phyloP scores from a whole-genome alignment of 2,888 invertebrate species.

The Drosophila prolongata region DNA sequence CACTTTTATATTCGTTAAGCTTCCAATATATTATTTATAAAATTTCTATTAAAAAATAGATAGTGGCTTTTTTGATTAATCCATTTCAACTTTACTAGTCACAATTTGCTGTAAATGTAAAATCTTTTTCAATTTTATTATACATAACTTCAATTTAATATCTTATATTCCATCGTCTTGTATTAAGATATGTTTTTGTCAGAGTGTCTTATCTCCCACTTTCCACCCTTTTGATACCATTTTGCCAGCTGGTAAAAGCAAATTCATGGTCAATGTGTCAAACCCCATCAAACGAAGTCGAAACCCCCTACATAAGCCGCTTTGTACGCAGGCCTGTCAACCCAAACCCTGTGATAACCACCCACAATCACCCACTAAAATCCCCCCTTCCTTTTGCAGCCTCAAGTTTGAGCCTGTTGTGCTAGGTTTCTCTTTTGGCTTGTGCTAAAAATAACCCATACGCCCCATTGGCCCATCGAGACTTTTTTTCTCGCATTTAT shows the following conservation, averaged over 20 bases:
- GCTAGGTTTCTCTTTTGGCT: slow-evolving; percentile 60
- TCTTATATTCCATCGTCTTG: too few species aligned
- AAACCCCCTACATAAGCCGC: slow-evolving; percentile 16
- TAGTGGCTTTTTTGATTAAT: too few species aligned
- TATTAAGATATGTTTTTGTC: too few species aligned
- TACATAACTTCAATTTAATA: too few species aligned
- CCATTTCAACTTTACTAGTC: too few species aligned
- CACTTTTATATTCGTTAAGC: too few species aligned
- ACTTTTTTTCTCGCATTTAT: slow-evolving; percentile 33
- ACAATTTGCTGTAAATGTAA: too few species aligned
- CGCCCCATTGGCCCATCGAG: slow-evolving; percentile 18
- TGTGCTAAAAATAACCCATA: slow-evolving; percentile 58
- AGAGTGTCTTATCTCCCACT: neutral
- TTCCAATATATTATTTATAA: too few species aligned
- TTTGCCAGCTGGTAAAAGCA: slow-evolving; percentile 19
- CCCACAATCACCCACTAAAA: slow-evolving; percentile 11
- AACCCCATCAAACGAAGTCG: slow-evolving; percentile 42
- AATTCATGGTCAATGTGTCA: slow-evolving; percentile 79
- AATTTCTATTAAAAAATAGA: too few species aligned
- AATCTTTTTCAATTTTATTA: too few species aligned
- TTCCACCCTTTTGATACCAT: neutral
- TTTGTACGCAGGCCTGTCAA: slow-evolving; percentile 11
- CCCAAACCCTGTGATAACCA: slow-evolving; percentile 1
- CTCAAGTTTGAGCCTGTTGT: slow-evolving; percentile 68
- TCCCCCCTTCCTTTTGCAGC: slow-evolving; percentile 12